A percentile compares a stretch with the other conserved stretches of the same genome.
phyloP scores from a whole-genome alignment of 2,113 vertebrate genomes.

The Actenoides hombroni region DNA sequence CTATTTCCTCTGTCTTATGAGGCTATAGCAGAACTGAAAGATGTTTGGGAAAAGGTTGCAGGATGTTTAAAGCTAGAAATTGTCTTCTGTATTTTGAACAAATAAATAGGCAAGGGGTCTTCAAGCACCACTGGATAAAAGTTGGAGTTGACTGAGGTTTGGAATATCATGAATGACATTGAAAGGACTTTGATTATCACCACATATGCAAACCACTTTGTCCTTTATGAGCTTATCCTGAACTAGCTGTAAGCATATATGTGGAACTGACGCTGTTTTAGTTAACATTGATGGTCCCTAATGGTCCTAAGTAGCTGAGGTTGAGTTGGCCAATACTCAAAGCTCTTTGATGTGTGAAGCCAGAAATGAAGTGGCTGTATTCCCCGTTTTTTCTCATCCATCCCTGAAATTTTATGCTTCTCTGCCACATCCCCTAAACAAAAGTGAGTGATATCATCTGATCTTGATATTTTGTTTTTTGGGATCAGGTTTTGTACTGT shows the following conservation, averaged over 20 bases:
- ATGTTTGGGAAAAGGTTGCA: neutral
- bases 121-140: neutral
- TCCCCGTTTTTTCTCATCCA: neutral
- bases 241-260: neutral
- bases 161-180: neutral
- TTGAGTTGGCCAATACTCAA: neutral
- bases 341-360: neutral
- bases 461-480: neutral
- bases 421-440: fast-evolving
- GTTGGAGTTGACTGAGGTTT: neutral
- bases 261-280: neutral
- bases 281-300: fast-evolving
- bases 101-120: neutral
- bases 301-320: neutral
- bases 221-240: neutral
- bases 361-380: neutral
- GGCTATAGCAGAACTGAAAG: neutral
- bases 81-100: neutral
- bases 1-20: neutral
- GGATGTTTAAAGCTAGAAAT: neutral
- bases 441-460: neutral
- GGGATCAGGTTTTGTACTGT: neutral
- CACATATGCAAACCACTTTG: neutral
- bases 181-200: neutral
- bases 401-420: neutral